Evolutionary conservation across 2,113 vertebrate genomes (phyloP).

Genomic region (Holacanthus passer): DNA sequence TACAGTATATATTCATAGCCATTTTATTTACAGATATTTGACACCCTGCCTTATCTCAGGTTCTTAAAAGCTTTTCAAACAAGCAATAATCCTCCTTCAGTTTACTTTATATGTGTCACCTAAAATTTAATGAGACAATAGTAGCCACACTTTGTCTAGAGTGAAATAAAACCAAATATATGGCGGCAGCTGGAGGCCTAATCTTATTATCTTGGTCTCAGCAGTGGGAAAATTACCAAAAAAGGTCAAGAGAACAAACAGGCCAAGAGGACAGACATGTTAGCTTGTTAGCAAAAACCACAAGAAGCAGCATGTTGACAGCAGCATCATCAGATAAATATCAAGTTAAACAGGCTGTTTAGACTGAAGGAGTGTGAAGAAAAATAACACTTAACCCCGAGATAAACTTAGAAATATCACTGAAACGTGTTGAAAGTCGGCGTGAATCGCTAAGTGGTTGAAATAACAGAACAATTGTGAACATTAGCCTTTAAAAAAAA

Average conservation of each 20-base stretch:
- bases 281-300: background rate
- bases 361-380: background rate
- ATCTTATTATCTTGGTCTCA: constrained; percentile 21
- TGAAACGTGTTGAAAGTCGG: background rate
- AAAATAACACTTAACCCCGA: background rate
- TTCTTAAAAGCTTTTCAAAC: background rate
- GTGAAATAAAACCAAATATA: background rate
- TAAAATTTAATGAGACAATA: background rate
- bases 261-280: background rate
- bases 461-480: background rate
- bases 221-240: constrained; percentile 73
- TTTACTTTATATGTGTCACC: background rate
- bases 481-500: constrained; percentile 2
- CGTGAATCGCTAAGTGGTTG: background rate
- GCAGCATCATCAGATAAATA: too few relatives aligned
- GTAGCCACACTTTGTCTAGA: background rate
- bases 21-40: background rate
- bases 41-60: background rate
- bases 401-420: background rate
- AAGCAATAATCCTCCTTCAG: background rate
- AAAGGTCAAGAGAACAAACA: constrained; percentile 70
- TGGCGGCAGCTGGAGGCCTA: background rate
- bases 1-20: background rate
- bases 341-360: background rate
- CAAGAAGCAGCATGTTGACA: background rate